Evolutionary conservation across 2,113 vertebrate genomes (phyloP), one percentile per base, ranked within the genome.

Genomic region (Fregetta grallaria): DNA sequence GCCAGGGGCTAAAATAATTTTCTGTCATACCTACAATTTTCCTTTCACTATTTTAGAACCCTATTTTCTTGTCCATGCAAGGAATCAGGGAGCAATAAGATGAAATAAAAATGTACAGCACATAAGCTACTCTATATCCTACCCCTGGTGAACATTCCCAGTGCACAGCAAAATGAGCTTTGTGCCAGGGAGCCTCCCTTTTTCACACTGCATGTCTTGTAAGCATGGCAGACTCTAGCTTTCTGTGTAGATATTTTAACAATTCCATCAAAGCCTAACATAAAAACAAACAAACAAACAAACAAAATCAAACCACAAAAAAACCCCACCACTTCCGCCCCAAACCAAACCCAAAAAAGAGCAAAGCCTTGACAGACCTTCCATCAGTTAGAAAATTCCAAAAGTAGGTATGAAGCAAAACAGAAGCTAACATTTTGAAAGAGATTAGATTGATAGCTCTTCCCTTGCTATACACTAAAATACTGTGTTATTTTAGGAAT

Each of bases 311-410:
- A 77, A 50, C 2, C 6, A n/a, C 2, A 17, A 27, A 56, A 59
- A 56, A 6, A 3, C 32, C 15, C 5, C 22, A 20, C 8, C 29
- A 6, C 9, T 20, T 15, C 9, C 9, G 4, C 12, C 2, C 56
- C 4, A 19, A 52, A n/a, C 27, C 16, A 52, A 86, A 13, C 3
- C 5, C 26, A 7, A 32, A 49, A 23, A 26, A 40, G 15, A 58
- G 13, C 8, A 40, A 80, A 61, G 32, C 32, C 47, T 62, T 58
- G 15, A 61, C 45, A 86, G 42, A 36, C 20, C 29, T 61, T 50
- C 47, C 21, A 53, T n/a, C 6, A 19, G 22, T 11, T 40, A 93
- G 58, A 55, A 93, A 63, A 83, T 66, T 92, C 63, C 15, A 92
- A 25, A 88, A 85, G 74, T 3, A 61, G 29, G 40, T 32, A 83